A percentile compares a stretch with the other conserved stretches of the same genome.
Evolutionary conservation across 1,140 invertebrate genomes (phyloP).

Genomic region (Drosophila takahashii): DNA sequence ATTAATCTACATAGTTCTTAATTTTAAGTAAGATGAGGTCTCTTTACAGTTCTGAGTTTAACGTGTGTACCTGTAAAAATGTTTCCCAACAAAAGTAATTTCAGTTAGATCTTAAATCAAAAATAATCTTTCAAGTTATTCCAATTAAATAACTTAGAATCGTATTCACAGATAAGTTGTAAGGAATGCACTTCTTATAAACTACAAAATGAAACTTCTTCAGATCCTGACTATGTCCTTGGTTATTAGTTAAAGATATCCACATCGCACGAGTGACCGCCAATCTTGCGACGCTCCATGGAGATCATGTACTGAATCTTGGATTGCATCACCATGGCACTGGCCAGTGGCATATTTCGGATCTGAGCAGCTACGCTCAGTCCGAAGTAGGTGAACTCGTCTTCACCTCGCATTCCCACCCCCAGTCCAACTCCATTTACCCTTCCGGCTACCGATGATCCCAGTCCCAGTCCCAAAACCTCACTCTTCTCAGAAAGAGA

Average conservation of each 20-base stretch:
- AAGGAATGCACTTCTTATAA: not conserved
- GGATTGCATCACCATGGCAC: constrained; percentile 68
- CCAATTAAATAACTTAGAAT: not conserved
- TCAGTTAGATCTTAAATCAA: not conserved
- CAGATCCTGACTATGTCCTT: not conserved
- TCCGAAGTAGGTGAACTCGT: constrained; percentile 69
- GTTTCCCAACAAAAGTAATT: not conserved
- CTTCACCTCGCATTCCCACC: constrained; percentile 33
- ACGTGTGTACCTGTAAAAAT: not conserved
- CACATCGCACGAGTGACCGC: constrained; percentile 37
- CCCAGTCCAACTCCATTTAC: constrained; percentile 11
- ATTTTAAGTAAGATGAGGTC: not conserved
- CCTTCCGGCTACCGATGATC: not conserved
- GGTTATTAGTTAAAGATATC: constrained; percentile 36
- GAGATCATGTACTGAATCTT: constrained; percentile 65
- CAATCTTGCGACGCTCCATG: constrained; percentile 58
- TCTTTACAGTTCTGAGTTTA: not conserved
- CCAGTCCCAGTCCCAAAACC: not conserved
- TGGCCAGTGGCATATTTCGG: constrained; percentile 61
- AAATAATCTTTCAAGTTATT: not conserved
- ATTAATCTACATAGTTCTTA: not conserved
- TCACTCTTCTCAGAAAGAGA: constrained; percentile 18
- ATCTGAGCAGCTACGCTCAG: constrained; percentile 65
- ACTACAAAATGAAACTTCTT: not conserved
- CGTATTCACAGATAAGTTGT: not conserved